These are phyloP conservation scores for Eospalax fontanierii DNA, from an alignment of 2,797 vertebrate genomes.

Conservation along the genomic window DNA sequence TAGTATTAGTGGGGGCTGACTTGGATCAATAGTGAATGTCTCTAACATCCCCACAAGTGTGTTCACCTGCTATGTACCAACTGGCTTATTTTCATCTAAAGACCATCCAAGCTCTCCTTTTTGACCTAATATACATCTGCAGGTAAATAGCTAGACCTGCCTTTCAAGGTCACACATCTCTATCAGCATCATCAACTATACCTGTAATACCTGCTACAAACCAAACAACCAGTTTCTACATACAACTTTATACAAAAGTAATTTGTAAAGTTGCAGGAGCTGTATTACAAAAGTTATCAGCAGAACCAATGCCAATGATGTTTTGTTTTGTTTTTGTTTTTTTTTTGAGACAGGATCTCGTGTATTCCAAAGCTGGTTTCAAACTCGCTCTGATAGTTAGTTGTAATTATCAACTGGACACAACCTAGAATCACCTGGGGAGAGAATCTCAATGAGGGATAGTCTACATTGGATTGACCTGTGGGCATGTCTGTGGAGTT, in stretches of 20 bases:
- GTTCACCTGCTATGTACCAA: not conserved
- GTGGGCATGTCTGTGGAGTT: not conserved
- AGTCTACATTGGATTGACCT: not conserved
- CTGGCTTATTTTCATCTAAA: constrained; percentile 34
- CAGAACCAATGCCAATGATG: constrained; percentile 12
- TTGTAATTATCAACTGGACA: not conserved
- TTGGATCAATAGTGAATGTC: not conserved
- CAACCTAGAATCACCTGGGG: not conserved
- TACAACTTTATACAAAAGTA: not conserved
- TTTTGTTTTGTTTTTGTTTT: not conserved
- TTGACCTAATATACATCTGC: not conserved
- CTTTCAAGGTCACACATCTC: not conserved
- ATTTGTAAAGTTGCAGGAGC: not conserved
- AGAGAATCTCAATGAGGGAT: not conserved
- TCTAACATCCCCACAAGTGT: not conserved
- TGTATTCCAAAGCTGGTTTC: not conserved
- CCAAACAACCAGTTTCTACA: not conserved
- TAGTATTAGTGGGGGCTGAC: not conserved
- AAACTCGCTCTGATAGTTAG: not conserved
- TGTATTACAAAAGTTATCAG: not conserved
- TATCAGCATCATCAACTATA: not conserved
- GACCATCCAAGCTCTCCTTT: not conserved
- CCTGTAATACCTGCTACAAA: not conserved
- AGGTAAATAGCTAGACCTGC: not conserved
- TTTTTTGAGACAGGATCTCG: not conserved